Conservation (phyloP, 2,888 invertebrate species). For the Notodonta ziczac region DNA sequence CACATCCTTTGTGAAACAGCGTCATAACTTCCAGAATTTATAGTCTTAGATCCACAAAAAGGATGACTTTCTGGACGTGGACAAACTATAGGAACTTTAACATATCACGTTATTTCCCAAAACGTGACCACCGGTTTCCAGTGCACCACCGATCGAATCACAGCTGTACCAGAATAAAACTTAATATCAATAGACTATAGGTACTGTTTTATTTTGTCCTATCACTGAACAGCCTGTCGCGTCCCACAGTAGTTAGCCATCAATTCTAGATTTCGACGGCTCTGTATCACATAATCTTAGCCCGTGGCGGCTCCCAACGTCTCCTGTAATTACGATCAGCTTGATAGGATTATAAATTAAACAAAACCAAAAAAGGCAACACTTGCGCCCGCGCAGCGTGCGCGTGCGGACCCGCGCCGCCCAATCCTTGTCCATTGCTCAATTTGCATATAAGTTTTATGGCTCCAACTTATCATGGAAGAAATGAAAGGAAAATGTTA, state of each 20-base stretch:
- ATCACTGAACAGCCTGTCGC: no score
- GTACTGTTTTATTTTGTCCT: no score
- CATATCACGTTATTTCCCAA: no score
- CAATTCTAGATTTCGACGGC: neutral
- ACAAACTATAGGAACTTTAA: no score
- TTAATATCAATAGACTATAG: no score
- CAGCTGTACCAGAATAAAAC: no score
- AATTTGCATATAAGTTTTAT: slow-evolving; percentile 61
- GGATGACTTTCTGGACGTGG: no score
- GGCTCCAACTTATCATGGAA: slow-evolving; percentile 20
- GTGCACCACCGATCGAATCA: no score
- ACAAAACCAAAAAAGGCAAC: slow-evolving; percentile 55
- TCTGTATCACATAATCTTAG: slow-evolving; percentile 13
- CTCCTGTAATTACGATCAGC: slow-evolving; percentile 25
- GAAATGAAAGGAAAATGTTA: slow-evolving; percentile 45
- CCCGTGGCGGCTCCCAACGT: slow-evolving; percentile 7
- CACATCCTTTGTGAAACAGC: no score
- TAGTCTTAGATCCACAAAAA: no score
- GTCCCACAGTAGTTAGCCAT: neutral
- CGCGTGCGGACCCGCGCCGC: slow-evolving; percentile 47
- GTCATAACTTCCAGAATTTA: no score
- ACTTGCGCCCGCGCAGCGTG: slow-evolving; percentile 7
- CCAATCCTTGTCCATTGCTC: slow-evolving; percentile 56
- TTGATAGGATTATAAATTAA: slow-evolving; percentile 51
- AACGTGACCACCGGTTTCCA: no score